Evolutionary conservation across 2,888 invertebrate species (phyloP).

Genomic region (Ornithoptera alexandrae): DNA sequence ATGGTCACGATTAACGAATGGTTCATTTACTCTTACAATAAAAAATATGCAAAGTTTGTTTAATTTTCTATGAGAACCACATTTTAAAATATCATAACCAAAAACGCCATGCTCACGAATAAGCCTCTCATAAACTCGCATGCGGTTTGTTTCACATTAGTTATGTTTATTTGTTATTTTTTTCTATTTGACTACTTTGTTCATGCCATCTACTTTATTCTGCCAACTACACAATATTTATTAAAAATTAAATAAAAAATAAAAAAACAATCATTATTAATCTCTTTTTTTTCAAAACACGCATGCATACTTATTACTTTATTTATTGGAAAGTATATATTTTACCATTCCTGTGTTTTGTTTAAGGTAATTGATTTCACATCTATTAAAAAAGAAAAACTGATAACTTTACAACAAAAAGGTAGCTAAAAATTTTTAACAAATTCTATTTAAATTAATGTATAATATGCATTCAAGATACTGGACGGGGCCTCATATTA

Average conservation of each 20-base stretch:
- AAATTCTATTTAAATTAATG: not conserved
- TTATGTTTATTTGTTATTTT: constrained; percentile 23
- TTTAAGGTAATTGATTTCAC: constrained; percentile 11
- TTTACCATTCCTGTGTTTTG: constrained; percentile 23
- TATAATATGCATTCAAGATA: too few relatives aligned
- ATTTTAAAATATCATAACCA: not conserved
- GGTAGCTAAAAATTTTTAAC: not conserved
- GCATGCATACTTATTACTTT: constrained; percentile 25
- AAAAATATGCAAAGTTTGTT: not conserved
- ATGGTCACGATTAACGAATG: too few relatives aligned
- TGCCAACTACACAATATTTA: constrained; percentile 11
- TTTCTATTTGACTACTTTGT: constrained; percentile 23
- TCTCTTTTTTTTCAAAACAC: constrained; percentile 16
- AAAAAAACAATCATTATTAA: not conserved
- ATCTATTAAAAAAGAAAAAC: not conserved
- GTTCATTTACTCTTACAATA: not conserved
- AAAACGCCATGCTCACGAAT: constrained; percentile 23
- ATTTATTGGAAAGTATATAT: constrained; percentile 4
- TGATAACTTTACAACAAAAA: not conserved
- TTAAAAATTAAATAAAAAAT: too few relatives aligned
- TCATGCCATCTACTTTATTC: constrained; percentile 27
- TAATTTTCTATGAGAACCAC: not conserved
- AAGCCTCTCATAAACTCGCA: constrained; percentile 22
- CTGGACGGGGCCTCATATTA: too few relatives aligned
- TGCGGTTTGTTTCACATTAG: constrained; percentile 15